phyloP scores from a whole-genome alignment of 1,140 invertebrate species.

The Pseudomyrmex sp. region DNA sequence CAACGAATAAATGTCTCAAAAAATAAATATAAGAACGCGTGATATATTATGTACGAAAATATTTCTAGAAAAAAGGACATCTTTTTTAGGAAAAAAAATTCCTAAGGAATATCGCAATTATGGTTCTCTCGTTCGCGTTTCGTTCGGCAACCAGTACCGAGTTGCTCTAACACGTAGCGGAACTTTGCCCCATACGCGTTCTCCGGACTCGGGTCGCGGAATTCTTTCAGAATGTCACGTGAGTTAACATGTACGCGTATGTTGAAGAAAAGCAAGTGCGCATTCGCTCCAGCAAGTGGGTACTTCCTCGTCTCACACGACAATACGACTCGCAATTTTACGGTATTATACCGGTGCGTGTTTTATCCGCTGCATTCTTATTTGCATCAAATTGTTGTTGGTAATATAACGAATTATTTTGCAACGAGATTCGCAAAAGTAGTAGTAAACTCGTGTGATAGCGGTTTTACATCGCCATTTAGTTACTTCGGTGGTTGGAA shows the following conservation, averaged over 20 bases:
- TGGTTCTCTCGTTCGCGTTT: conserved; percentile 54
- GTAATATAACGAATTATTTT: conserved; percentile 27
- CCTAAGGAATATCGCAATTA: conserved; percentile 38
- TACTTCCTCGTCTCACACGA: conserved; percentile 26
- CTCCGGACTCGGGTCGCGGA: conserved; percentile 6
- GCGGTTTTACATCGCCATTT: no score
- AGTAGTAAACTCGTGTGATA: no score
- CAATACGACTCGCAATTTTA: background rate
- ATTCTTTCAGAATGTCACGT: conserved; percentile 46
- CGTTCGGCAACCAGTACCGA: conserved; percentile 55
- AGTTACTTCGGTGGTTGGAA: no score
- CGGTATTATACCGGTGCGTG: background rate
- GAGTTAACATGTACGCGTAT: background rate
- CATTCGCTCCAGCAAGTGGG: background rate
- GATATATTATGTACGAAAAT: background rate
- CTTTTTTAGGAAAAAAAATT: background rate
- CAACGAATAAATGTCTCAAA: background rate
- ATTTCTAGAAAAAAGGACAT: background rate
- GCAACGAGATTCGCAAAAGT: no score
- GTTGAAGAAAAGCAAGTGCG: background rate
- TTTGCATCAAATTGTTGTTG: conserved; percentile 21
- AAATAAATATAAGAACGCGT: background rate
- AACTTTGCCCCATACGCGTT: conserved; percentile 72
- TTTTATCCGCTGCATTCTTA: conserved; percentile 2
- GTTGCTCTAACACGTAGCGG: conserved; percentile 72